phyloP scores from a whole-genome alignment of 1,140 invertebrate genomes.

The Phocides pigmalion region DNA sequence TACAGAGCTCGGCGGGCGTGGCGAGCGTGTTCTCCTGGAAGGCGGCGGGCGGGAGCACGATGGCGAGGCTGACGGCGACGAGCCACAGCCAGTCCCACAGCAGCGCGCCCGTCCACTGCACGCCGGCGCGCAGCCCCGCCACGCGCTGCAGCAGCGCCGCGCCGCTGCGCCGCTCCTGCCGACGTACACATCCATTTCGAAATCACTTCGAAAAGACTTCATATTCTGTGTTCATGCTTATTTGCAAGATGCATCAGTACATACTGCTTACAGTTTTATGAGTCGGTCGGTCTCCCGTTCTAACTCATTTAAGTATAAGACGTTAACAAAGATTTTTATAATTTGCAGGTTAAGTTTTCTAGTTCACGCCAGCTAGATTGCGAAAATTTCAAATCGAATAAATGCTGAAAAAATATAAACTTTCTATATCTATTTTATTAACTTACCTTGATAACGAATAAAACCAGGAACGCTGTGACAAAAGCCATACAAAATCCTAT shows the following conservation, averaged over 20 bases:
- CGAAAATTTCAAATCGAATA: too few species aligned
- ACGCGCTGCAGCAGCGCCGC: slow-evolving; percentile 86
- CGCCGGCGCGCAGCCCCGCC: slow-evolving; percentile 88
- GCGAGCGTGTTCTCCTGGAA: slow-evolving; percentile 85
- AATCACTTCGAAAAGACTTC: too few species aligned
- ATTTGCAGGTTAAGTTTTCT: too few species aligned
- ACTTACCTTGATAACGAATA: slow-evolving; percentile 87
- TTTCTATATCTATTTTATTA: slow-evolving; percentile 54
- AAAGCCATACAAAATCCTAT: slow-evolving; percentile 88
- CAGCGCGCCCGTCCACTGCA: slow-evolving; percentile 89
- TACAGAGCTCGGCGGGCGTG: slow-evolving; percentile 46
- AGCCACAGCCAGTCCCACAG: slow-evolving; percentile 90
- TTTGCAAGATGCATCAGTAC: too few species aligned
- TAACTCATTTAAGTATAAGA: too few species aligned
- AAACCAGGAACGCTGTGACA: slow-evolving; percentile 89
- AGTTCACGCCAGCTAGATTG: too few species aligned
- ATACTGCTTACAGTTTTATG: too few species aligned
- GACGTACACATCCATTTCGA: slow-evolving; percentile 28
- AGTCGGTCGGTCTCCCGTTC: too few species aligned
- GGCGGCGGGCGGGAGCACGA: slow-evolving; percentile 82
- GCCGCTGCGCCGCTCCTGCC: slow-evolving; percentile 82
- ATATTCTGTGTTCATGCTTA: too few species aligned
- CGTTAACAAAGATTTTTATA: too few species aligned
- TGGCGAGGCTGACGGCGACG: slow-evolving; percentile 80
- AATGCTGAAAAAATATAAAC: too few species aligned